Evolutionary conservation across 1,140 invertebrate genomes (phyloP).

Genomic region (Ridgeia piscesae): DNA sequence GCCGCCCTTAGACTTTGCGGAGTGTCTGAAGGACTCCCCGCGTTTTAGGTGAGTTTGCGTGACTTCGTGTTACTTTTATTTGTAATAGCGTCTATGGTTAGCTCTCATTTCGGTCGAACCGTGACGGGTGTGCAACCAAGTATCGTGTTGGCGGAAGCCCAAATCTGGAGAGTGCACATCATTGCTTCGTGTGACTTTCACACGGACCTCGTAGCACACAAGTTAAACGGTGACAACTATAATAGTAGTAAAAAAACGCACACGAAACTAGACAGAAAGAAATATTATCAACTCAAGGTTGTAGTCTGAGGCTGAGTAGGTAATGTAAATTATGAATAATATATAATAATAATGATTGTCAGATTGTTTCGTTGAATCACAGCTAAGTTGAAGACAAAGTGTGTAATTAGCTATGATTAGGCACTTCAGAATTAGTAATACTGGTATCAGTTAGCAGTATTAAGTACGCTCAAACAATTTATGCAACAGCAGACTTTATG

Average conservation of each 20-base stretch:
- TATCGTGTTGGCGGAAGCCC: not conserved
- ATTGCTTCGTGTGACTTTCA: conserved; percentile 2
- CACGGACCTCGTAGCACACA: conserved; percentile 7
- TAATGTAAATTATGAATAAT: not conserved
- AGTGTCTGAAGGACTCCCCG: conserved; percentile 53
- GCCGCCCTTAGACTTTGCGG: conserved; percentile 48
- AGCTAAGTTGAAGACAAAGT: too few species aligned
- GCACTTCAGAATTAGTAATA: too few species aligned
- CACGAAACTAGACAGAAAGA: not conserved
- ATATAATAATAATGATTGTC: too few species aligned
- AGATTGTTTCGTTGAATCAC: too few species aligned
- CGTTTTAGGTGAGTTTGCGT: conserved; percentile 47
- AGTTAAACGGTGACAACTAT: not conserved
- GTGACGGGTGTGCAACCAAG: not conserved
- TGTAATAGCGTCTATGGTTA: conserved; percentile 7
- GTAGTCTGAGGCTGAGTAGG: not conserved
- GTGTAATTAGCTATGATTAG: too few species aligned
- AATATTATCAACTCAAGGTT: not conserved
- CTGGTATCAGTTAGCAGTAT: too few species aligned
- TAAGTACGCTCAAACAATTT: too few species aligned
- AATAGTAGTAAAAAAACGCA: not conserved
- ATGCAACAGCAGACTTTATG: too few species aligned
- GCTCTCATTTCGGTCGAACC: not conserved
- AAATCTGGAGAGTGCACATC: not conserved
- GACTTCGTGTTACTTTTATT: not conserved